Evolutionary conservation across 2,113 vertebrate species (phyloP), one percentile per base, ranked within the genome.

Genomic region (Prionailurus viverrinus): DNA sequence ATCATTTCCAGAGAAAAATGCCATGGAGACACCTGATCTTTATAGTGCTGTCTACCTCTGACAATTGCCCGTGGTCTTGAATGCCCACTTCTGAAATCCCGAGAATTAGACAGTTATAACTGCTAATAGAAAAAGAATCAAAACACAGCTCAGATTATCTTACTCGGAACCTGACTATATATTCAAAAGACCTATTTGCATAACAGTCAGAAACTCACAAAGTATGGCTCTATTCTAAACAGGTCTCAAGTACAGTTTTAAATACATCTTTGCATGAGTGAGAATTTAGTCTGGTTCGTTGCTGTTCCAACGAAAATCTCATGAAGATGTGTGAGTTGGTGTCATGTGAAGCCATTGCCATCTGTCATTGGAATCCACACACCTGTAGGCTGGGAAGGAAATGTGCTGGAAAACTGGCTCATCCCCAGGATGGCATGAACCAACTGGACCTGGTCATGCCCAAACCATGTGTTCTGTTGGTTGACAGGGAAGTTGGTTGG

Each of bases 321-420:
- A 93, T 89, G 96, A 96, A 96, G 74, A 85, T 90, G 87, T 71
- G 66, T 71, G 73, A 81, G 33, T 31, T 88, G 74, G 36, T 18
- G 0, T 87, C 74, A 45, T 0, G 66, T 61, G 29, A 89, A 58
- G 88, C 45, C 65, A 51, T 1, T 53, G 36, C 89, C 93, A 23
- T 91, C 93, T 95, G 90, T 66, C 92, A 63, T 0, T 31, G 51
- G 79, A 31, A 39, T 5, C 79, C 55, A 21, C 68, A 91, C 48
- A 95, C 96, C 95, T 97, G 66, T 11, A 79, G 76, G 55, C 73
- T 33, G 23, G 13, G 31, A 36, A 19, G 58, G 16, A 51, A 68
- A 55, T 6, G 41, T 55, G 29, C 79, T 82, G 13, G 95, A 89
- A 63, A 93, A 83, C 68, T 9, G 88, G 29, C 79, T 18, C 7